Percentiles rank a stretch among this genome's conserved stretches.
Evolutionary conservation across 2,113 vertebrate genomes (phyloP).

Genomic region (Tenebrosternarchus preto): DNA sequence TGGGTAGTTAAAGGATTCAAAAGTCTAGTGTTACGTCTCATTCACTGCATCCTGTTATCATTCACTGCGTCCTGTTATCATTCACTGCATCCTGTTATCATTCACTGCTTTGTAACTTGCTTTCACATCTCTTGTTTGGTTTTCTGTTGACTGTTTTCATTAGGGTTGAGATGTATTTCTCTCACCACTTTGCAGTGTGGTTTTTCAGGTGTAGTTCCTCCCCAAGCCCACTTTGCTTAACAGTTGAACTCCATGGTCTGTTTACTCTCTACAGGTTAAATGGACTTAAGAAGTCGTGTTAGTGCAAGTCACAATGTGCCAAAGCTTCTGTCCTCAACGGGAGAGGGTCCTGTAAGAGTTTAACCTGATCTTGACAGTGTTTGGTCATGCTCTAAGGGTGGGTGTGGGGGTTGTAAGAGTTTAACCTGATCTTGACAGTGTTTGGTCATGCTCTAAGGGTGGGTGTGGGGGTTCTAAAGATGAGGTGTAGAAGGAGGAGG

Average conservation of each 20-base stretch:
- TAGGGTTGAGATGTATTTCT: conserved; percentile 17
- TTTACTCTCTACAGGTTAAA: conserved; percentile 22
- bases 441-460: conserved; percentile 47
- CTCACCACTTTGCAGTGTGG: conserved; percentile 19
- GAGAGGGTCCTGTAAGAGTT: neutral
- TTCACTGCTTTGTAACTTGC: conserved; percentile 13
- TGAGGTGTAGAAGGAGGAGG: neutral
- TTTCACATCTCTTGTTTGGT: conserved; percentile 17
- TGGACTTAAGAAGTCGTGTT: neutral
- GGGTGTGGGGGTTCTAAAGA: neutral
- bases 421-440: conserved; percentile 25
- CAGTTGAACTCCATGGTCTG: neutral
- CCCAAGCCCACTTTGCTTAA: neutral
- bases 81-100: conserved; percentile 4
- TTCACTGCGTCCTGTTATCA: conserved; percentile 1
- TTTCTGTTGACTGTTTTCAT: conserved; percentile 18
- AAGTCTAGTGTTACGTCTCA: conserved; percentile 8
- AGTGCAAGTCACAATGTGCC: neutral
- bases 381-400: conserved; percentile 47
- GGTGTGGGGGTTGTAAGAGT: neutral
- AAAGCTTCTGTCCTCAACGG: neutral
- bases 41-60: conserved; percentile 4
- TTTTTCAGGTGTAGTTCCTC: conserved; percentile 12
- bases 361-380: conserved; percentile 27
- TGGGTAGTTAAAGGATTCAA: neutral